Conservation (phyloP, 1,140 invertebrate species). For the Metaphire vulgaris region DNA sequence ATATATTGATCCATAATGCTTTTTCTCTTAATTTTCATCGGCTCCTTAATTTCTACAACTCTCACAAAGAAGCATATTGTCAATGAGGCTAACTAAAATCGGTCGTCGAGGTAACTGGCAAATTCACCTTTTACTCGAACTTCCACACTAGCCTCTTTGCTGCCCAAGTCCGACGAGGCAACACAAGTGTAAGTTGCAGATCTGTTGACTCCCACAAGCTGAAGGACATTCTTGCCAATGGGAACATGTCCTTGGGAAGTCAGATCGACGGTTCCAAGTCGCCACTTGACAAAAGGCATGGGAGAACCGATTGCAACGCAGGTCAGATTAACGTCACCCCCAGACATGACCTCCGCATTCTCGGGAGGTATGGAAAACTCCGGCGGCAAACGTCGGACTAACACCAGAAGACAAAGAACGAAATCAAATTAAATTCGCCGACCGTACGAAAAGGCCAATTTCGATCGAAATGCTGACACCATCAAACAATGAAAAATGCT, state of each 20-base stretch:
- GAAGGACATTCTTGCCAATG: constrained; percentile 69
- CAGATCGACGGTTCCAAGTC: constrained; percentile 74
- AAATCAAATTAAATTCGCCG: no score
- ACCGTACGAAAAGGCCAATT: no score
- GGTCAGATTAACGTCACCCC: constrained; percentile 80
- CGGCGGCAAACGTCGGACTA: constrained; percentile 84
- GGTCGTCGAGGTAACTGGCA: no score
- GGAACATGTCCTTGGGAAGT: constrained; percentile 58
- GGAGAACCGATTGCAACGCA: constrained; percentile 95
- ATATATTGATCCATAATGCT: no score
- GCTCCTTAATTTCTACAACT: no score
- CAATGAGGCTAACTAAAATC: no score
- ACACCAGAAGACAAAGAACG: not conserved
- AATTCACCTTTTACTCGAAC: constrained; percentile 90
- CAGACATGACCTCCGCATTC: constrained; percentile 81
- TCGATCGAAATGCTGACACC: no score
- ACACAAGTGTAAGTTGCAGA: constrained; percentile 95
- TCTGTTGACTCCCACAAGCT: constrained; percentile 76
- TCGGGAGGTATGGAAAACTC: constrained; percentile 87
- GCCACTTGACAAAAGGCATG: constrained; percentile 95
- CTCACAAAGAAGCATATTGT: no score
- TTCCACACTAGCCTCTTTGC: constrained; percentile 74
- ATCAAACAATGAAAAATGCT: no score
- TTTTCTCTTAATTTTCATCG: no score
- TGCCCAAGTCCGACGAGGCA: constrained; percentile 84